Percentiles rank a stretch among this genome's conserved stretches.
Conservation (phyloP, 2,113 vertebrate genomes). For the Enhydra lutris region DNA sequence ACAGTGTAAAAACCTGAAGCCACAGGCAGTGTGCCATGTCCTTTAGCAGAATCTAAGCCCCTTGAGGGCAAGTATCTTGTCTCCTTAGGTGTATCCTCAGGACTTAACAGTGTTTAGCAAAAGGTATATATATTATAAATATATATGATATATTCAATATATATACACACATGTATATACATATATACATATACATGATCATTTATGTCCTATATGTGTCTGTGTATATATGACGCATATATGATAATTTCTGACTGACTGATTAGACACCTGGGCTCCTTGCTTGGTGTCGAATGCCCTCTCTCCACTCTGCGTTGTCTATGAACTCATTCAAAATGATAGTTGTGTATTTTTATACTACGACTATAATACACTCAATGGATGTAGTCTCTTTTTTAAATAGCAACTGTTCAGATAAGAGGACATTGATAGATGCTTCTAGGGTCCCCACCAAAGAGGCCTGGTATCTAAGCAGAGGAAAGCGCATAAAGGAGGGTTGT, state of each 20-base stretch:
- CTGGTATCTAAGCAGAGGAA: neutral
- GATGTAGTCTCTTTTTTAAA: neutral
- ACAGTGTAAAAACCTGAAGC: neutral
- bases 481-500: neutral
- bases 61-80: neutral
- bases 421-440: neutral
- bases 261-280: neutral
- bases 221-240: neutral
- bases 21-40: neutral
- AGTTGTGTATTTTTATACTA: neutral
- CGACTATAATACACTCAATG: neutral
- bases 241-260: neutral
- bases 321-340: neutral
- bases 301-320: neutral
- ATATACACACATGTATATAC: too few relatives aligned
- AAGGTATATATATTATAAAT: neutral
- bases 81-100: neutral
- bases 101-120: neutral
- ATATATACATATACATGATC: too few relatives aligned
- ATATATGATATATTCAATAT: too few relatives aligned
- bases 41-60: neutral
- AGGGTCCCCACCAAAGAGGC: neutral
- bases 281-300: neutral
- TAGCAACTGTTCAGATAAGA: neutral
- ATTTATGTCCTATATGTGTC: too few relatives aligned